Evolutionary conservation across 2,113 vertebrate genomes (phyloP), one percentile per base, ranked within the genome.

Genomic region (Pachypanchax playfairii): DNA sequence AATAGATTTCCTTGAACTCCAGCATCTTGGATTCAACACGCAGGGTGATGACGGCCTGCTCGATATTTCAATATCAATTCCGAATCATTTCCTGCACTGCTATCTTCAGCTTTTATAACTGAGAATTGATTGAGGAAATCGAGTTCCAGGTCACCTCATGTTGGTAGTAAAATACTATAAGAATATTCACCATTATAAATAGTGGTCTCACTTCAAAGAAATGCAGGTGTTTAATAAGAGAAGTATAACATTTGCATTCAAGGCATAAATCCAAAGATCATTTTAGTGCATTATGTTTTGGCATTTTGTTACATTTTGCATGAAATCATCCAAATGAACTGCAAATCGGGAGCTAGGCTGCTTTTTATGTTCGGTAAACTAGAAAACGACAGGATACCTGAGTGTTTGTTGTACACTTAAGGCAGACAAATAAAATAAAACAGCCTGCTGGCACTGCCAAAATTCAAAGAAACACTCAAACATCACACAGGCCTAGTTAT

Each of bases 361-460:
- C n/a, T 35, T 69, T 44, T 71, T 38, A 49, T 70, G 57, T 70
- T 70, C 46, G 67, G 59, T 59, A 47, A 55, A 48, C 49, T 17
- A 15, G 24, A 46, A 28, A 77, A 58, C 31, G 56, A 60, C 52
- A 46, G 54, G 12, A 38, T 53, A 70, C 47, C 31, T 43, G 22
- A 67, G 43, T 49, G 25, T 65, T 65, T 71, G 28, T 56, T 44
- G n/a, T 28, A 20, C n/a, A 44, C 57, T 70, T 44, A n/a, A 29
- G 48, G 39, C 53, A 28, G 44, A 61, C 24, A 64, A 65, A 71
- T 52, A 38, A 73, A n/a, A 70, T 66, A n/a, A 65, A 72, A 41
- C 24, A 22, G 2, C 43, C 54, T 53, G 33, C 26, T 61, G 48
- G 6, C n/a, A 11, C 29, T 65, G 50, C 38, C 39, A 55, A 12